Conservation (phyloP, 2,797 vertebrate genomes). For the Lates japonicus region DNA sequence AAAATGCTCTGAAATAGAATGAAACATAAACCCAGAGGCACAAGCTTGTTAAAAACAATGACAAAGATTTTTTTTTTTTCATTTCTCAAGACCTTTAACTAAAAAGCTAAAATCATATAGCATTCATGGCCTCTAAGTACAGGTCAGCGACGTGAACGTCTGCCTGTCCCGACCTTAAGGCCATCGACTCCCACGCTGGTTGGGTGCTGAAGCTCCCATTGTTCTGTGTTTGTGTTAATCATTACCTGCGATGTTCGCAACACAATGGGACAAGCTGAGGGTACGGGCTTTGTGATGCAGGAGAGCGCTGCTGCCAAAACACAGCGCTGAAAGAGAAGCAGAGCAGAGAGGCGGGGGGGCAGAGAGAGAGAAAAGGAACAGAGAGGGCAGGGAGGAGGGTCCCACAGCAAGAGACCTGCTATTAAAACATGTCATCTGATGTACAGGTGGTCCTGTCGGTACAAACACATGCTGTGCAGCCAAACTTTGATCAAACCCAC, state of each 20-base stretch:
- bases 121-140: background rate
- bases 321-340: constrained; percentile 65
- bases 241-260: constrained; percentile 82
- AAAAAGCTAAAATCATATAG: constrained; percentile 1
- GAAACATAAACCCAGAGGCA: background rate
- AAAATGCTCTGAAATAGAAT: background rate
- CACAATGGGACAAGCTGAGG: constrained; percentile 79
- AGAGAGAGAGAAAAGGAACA: background rate
- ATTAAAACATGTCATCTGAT: constrained; percentile 44
- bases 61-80: background rate
- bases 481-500: constrained; percentile 6
- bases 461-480: constrained; percentile 18
- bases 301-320: constrained; percentile 79
- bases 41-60: background rate
- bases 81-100: background rate
- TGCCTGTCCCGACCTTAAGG: constrained; percentile 21
- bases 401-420: constrained; percentile 45
- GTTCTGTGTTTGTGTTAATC: constrained; percentile 87
- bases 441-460: constrained; percentile 9
- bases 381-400: constrained; percentile 35
- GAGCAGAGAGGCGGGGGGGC: constrained; percentile 18
- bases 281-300: constrained; percentile 83
- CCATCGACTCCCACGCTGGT: constrained; percentile 59
- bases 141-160: constrained; percentile 13
- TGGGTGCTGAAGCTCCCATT: constrained; percentile 68